Conservation (phyloP, 2,888 invertebrate species). For the Zonitis immaculata region DNA sequence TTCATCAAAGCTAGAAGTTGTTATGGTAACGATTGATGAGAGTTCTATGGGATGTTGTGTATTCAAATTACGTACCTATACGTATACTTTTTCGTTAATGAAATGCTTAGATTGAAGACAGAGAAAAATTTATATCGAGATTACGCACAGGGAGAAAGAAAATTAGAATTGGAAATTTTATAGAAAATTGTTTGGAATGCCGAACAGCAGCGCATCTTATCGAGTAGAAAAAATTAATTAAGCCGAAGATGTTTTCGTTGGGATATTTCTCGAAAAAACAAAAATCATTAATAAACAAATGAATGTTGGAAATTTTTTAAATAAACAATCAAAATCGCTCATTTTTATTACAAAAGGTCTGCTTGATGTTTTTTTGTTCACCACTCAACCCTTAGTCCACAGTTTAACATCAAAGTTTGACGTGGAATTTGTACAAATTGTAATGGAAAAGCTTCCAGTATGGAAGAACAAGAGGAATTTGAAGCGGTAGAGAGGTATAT, state of each 20-base stretch:
- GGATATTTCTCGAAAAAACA: not conserved
- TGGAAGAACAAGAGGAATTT: constrained; percentile 10
- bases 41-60: not conserved
- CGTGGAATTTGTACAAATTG: constrained; percentile 23
- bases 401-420: constrained; percentile 23
- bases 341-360: constrained; percentile 20
- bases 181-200: not conserved
- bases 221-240: too few relatives aligned
- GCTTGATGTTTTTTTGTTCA: not conserved
- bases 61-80: not conserved
- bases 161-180: not conserved
- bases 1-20: too few relatives aligned
- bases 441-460: constrained; percentile 1
- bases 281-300: too few relatives aligned
- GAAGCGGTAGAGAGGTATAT: constrained; percentile 4
- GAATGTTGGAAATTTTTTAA: too few relatives aligned
- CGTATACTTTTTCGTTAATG: not conserved
- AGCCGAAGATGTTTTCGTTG: not conserved
- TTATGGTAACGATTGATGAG: not conserved
- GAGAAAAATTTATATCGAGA: not conserved
- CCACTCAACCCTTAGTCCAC: not conserved
- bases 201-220: too few relatives aligned
- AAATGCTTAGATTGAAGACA: not conserved
- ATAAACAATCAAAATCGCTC: constrained; percentile 16
- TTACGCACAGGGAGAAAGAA: not conserved